Base-by-base conservation (phyloP, 2,113 vertebrate species). In the Sterrhoptilus dennistouni region DNA sequence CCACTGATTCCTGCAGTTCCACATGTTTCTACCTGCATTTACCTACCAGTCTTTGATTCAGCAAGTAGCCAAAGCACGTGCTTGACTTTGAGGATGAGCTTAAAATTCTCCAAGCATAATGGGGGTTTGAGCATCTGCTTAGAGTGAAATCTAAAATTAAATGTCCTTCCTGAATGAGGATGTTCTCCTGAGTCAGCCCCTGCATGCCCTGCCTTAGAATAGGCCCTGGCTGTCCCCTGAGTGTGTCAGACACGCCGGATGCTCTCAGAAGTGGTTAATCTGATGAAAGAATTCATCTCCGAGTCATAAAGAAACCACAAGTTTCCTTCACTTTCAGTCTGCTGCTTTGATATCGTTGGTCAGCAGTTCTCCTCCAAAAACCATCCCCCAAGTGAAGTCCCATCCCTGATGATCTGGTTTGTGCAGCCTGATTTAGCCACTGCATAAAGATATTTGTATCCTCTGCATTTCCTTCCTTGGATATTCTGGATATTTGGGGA, bases 241-340 rank as follows among this genome's bases (percentile, higher is more conserved):
- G 64, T 75, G 68, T 93, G 83, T 89, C 92, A 94, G 90, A 92
- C 85, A 85, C 17, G 66, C 83, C 49, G 47, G 93, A 90, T 96
- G 76, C 77, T 70, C 83, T 96, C 83, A 91, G 93, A 95, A 92
- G 81, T 95, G 96, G 76, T 94, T 94, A 29, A 94, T 91, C 81
- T 96, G 87, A 65, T 93, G 83, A 94, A 91, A 93, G 76, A 93
- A 95, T 91, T 96, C 60, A 84, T 84, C 87, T 78, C 42, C 5
- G 40, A 87, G 38, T 95, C 90, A 70, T 93, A 89, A 89, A 89
- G 83, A 89, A 95, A 95, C 77, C 91, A 63, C 83, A 94, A 66
- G 81, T 89, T 97, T 91, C 77, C 83, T 93, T 94, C 92, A 94
- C 77, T 91, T 97, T 96, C 60, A 57, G 81, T 74, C 84, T 91